Base-by-base conservation (phyloP, 2,797 vertebrate genomes). In the Acanthopagrus latus region DNA sequence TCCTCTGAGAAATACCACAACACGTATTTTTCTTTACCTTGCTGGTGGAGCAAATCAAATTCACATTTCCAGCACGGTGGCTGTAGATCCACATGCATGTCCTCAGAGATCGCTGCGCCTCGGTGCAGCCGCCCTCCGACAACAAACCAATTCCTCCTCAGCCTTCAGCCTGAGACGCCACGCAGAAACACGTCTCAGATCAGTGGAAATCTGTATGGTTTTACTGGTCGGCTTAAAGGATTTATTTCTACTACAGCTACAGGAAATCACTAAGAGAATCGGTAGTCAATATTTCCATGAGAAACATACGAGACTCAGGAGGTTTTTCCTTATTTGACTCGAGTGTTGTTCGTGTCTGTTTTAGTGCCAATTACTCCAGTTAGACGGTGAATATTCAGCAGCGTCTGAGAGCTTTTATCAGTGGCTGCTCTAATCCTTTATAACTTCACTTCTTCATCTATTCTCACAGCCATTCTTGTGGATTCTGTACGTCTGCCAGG, bases 341-440 rank as follows among this genome's bases (percentile, higher is more conserved):
- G 12, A 23, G 58, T 51, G 41, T 46, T 43, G 46, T 41, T 1
- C 17, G 25, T 25, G 12, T 76, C 20, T 33, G 12, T 63, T 55
- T 60, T 3, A 5, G 38, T 21, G 10, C 8, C 29, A 7, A 17
- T 56, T 54, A 57, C 23, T 43, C 4, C 33, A 27, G 5, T 41
- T n/a, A 43, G 11, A 47, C 7, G 2, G 48, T 5, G 7, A 47
- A 57, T 55, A 59, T 21, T 14, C 21, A 0, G 25, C 44, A 9
- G 7, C 6, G 20, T 43, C 3, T 33, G 18, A 25, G 25, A 20
- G 18, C 7, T 46, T 63, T 73, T 8, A 59, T 58, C 65, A 51
- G 9, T 12, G 13, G 20, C n/a, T 17, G 13, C 11, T 76, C 63
- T 43, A 67, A 71, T 76, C 58, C 23, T 43, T 51, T 50, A 13